Percentiles rank a stretch among this genome's conserved stretches.
phyloP scores from a whole-genome alignment of 2,888 invertebrate genomes.

The Hoplodrina ambigua region DNA sequence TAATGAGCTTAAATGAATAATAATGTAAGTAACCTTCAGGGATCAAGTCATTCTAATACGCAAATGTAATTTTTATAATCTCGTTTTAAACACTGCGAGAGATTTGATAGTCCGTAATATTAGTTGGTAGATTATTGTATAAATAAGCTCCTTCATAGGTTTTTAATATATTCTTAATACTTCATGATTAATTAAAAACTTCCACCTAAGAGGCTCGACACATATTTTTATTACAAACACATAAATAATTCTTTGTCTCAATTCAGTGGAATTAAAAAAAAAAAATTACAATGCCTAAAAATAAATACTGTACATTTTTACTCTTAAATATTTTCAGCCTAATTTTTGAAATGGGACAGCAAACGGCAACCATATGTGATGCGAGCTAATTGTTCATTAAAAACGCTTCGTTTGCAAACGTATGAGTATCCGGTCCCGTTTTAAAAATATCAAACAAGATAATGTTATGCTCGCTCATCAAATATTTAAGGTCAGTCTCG shows the following conservation, averaged over 20 bases:
- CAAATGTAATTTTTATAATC: too few species aligned
- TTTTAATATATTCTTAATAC: too few species aligned
- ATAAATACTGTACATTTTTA: not conserved
- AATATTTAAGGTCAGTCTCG: slow-evolving; percentile 39
- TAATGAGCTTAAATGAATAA: too few species aligned
- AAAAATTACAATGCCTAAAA: slow-evolving; percentile 6
- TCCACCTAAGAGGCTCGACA: too few species aligned
- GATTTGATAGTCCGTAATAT: too few species aligned
- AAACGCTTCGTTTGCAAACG: slow-evolving; percentile 24
- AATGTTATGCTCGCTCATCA: slow-evolving; percentile 41
- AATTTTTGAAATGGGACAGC: slow-evolving; percentile 29
- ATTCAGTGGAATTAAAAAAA: not conserved
- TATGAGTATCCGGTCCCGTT: slow-evolving; percentile 23
- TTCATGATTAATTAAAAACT: too few species aligned
- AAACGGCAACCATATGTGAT: slow-evolving; percentile 12
- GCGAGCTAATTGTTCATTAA: slow-evolving; percentile 45
- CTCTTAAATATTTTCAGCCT: slow-evolving; percentile 20
- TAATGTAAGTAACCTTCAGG: too few species aligned
- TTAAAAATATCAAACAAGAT: slow-evolving; percentile 28
- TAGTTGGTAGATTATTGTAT: too few species aligned
- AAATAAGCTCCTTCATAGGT: too few species aligned
- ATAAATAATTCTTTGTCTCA: not conserved
- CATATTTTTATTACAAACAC: slow-evolving; percentile 2
- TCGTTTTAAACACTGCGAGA: too few species aligned
- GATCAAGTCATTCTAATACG: too few species aligned